Base-by-base conservation (phyloP, 2,113 vertebrate species). In the Oriolus oriolus region DNA sequence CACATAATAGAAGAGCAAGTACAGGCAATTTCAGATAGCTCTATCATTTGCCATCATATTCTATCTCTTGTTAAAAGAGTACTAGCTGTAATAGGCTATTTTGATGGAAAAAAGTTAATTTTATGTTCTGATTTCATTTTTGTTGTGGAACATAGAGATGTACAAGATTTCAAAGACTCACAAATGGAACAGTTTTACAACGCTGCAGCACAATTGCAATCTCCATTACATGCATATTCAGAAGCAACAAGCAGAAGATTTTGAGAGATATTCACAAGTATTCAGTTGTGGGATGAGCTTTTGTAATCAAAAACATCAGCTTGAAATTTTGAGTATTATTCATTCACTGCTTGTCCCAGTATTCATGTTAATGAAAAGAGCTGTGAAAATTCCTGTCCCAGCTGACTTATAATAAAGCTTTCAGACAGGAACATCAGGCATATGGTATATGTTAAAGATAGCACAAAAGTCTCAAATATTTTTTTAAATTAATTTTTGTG, bases 201-300 rank as follows among this genome's bases (percentile, higher is more conserved):
- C 0, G 0, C 33, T 61, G 41, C 64, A 84, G 52, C 73, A 87
- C 79, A 88, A 76, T 90, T 66, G 47, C 1, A 1, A 33, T 74
- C 66, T 86, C 41, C 52, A 60, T 31, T 95, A 87, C 66, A 91
- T 64, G 54, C 85, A 90, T 96, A 88, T 94, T 93, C 90, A 94
- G 47, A 90, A 84, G 56, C 13, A 60, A 44, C 1, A 2, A 90
- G 53, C 65, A 95, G 71, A 45, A 88, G 50, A 88, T 88, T 89
- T 77, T 88, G 41, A 92, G 44, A 74, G 54, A 59, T 31, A 76
- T 23, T 84, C 68, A 75, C 64, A 92, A 92, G 35, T 45, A 49
- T 3, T 57, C 3, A 47, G 76, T 70, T 93, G 79, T 2, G 10
- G 31, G 35, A 79, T 81, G 45, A 90, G 63, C 42, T 80, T 95